A percentile compares a stretch with the other conserved stretches of the same genome.
Conservation (phyloP, 2,113 vertebrate genomes). For the Microcebus griseorufus region DNA sequence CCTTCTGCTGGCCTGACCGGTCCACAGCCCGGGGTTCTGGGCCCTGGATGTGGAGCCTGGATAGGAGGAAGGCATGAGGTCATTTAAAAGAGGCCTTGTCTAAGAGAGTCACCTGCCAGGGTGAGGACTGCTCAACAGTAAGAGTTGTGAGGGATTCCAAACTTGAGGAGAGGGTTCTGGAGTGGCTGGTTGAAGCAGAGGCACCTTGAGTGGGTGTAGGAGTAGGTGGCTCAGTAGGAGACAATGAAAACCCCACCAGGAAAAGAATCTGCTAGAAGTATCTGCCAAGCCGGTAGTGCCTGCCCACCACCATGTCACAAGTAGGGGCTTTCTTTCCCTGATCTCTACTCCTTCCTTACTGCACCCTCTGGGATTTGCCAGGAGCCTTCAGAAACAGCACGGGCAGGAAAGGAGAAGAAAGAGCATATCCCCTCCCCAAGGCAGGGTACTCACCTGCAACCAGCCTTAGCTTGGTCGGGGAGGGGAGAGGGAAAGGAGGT, state of each 20-base stretch:
- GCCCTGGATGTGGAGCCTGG: background rate
- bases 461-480: background rate
- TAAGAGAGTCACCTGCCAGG: too few relatives aligned
- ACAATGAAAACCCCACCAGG: background rate
- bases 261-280: background rate
- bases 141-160: constrained; percentile 51
- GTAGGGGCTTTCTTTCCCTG: background rate
- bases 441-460: background rate
- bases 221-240: background rate
- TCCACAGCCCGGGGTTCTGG: background rate
- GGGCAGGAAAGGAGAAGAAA: background rate
- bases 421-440: background rate
- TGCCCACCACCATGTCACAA: background rate
- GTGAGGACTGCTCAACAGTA: constrained; percentile 88
- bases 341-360: background rate
- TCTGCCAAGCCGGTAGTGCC: background rate
- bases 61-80: background rate
- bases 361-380: background rate
- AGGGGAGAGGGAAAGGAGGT: background rate
- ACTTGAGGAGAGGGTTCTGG: background rate
- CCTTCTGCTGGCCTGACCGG: background rate
- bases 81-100: background rate
- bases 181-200: background rate
- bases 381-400: background rate
- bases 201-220: background rate